Conservation (phyloP, 2,888 invertebrate genomes). For the Drosophila yooni region DNA sequence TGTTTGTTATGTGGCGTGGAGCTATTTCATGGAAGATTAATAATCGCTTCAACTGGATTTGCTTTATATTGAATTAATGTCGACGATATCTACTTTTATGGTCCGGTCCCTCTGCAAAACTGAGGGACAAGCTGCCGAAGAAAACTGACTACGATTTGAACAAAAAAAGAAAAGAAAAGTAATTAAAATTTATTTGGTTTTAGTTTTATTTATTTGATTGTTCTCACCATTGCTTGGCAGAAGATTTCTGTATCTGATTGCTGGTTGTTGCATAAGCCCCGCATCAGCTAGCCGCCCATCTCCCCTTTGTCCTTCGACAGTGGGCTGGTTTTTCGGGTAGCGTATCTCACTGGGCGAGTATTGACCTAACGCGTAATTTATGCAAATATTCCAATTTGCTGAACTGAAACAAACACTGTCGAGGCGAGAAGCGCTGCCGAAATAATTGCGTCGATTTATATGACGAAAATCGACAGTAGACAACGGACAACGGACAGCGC, state of each 20-base stretch:
- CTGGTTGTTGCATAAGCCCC: neutral
- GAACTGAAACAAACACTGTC: slow-evolving; percentile 49
- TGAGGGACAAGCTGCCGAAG: no score
- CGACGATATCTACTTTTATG: neutral
- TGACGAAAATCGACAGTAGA: slow-evolving; percentile 42
- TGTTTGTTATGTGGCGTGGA: slow-evolving; percentile 1
- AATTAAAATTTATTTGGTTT: neutral
- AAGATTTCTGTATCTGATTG: neutral
- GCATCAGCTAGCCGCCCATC: neutral
- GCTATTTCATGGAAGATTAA: neutral
- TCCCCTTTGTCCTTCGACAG: neutral
- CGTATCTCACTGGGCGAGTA: slow-evolving; percentile 17
- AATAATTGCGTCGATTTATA: slow-evolving; percentile 77
- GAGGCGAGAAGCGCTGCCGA: slow-evolving; percentile 48
- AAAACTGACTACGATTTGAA: neutral
- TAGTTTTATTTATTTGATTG: neutral
- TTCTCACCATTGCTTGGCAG: neutral
- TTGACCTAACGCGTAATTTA: slow-evolving; percentile 60
- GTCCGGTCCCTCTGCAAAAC: neutral
- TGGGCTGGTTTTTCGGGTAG: neutral
- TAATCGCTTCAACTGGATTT: neutral
- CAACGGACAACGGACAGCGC: neutral
- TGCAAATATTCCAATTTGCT: slow-evolving; percentile 65
- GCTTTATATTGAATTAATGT: neutral
- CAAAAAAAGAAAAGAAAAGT: neutral